A percentile compares a stretch with the other conserved stretches of the same genome.
phyloP scores from a whole-genome alignment of 2,113 vertebrate species.

The Uria lomvia region DNA sequence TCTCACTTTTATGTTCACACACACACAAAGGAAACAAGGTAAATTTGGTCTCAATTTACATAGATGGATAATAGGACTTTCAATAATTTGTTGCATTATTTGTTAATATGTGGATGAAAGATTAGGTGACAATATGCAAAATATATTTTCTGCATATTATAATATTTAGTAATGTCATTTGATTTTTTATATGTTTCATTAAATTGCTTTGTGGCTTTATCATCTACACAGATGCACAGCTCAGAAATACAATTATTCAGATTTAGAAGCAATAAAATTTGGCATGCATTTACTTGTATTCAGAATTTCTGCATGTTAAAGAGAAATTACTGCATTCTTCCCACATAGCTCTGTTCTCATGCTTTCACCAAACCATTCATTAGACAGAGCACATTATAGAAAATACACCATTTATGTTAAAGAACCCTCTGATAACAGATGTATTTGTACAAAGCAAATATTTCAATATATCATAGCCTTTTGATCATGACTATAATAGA shows the following conservation, averaged over 20 bases:
- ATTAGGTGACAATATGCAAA: slow-evolving; percentile 82
- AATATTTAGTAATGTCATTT: slow-evolving; percentile 84
- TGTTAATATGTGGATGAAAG: slow-evolving; percentile 80
- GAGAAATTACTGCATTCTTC: slow-evolving; percentile 80
- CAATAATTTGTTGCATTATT: slow-evolving; percentile 79
- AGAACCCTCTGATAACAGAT: slow-evolving; percentile 79
- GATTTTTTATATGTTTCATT: slow-evolving; percentile 86
- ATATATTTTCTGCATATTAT: slow-evolving; percentile 82
- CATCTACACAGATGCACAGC: slow-evolving; percentile 83
- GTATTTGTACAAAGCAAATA: slow-evolving; percentile 74
- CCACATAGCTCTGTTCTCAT: slow-evolving; percentile 74
- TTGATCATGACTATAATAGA: slow-evolving; percentile 76
- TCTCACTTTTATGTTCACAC: slow-evolving; percentile 61
- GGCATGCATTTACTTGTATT: slow-evolving; percentile 81
- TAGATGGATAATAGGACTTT: slow-evolving; percentile 81
- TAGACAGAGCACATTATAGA: slow-evolving; percentile 77
- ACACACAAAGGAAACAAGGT: slow-evolving; percentile 71
- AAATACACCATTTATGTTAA: slow-evolving; percentile 83
- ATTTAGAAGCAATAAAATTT: slow-evolving; percentile 85
- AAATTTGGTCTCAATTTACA: slow-evolving; percentile 78
- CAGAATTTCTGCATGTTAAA: slow-evolving; percentile 80
- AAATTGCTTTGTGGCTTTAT: slow-evolving; percentile 85
- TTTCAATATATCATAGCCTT: slow-evolving; percentile 75
- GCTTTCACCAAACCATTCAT: slow-evolving; percentile 75
- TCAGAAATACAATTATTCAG: slow-evolving; percentile 85